phyloP scores from a whole-genome alignment of 2,113 vertebrate genomes.

The Felis catus region F.catus_Fca126_mat1.0 CM031415.1:188377501-188378000 shows the following conservation, averaged over 20 bases:
- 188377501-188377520: not conserved
- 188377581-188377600: not conserved
- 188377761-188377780: not conserved
- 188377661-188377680: not conserved
- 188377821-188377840: not conserved
- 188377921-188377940: not conserved
- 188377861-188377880: not conserved
- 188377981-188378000: not conserved
- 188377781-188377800: not conserved
- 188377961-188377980: not conserved
- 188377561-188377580: not conserved
- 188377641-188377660: not conserved
- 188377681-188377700: not conserved
- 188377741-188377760: not conserved
- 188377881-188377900: not conserved
- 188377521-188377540: not conserved
- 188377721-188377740: constrained; percentile 39
- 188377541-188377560: not conserved
- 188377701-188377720: not conserved
- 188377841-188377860: not conserved
- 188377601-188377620: not conserved
- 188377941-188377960: not conserved
- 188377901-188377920: not conserved
- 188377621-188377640: not conserved
- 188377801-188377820: not conserved